These are phyloP conservation scores for Rhinichthys osculus DNA, from an alignment of 2,797 vertebrate species.

Conservation along the genomic window DNA sequence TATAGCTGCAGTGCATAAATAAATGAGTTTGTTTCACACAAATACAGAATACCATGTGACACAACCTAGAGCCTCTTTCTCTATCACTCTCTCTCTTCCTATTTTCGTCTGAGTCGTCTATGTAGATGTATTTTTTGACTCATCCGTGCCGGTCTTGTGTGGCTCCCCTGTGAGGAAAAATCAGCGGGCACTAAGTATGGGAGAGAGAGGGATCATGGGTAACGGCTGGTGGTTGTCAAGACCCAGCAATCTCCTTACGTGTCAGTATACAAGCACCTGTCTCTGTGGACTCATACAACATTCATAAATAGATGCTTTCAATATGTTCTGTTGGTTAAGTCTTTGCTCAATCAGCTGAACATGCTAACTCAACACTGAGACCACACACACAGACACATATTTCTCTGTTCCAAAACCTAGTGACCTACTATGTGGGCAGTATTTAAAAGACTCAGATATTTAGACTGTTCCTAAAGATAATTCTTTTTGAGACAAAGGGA, in stretches of 20 bases:
- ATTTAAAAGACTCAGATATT: not conserved
- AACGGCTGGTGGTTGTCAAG: constrained; percentile 19
- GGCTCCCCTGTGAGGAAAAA: constrained; percentile 18
- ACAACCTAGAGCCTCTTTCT: not conserved
- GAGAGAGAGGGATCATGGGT: constrained; percentile 6
- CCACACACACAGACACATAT: not conserved
- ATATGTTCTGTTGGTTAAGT: constrained; percentile 3
- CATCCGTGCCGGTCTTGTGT: not conserved
- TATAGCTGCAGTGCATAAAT: not conserved
- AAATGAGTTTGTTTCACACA: too few relatives aligned
- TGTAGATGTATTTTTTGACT: constrained; percentile 24
- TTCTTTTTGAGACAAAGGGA: not conserved
- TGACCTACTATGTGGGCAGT: not conserved
- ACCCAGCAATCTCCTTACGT: not conserved
- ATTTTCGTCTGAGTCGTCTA: constrained; percentile 12
- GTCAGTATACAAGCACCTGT: constrained; percentile 14
- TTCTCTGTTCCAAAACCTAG: not conserved
- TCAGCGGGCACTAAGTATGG: constrained; percentile 4
- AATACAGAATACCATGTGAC: not conserved
- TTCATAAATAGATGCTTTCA: constrained; percentile 16
- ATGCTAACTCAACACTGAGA: not conserved
- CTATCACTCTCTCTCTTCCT: constrained; percentile 13
- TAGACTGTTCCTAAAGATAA: not conserved
- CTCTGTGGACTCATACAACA: constrained; percentile 2
- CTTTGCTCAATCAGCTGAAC: constrained; percentile 8